phyloP scores from a whole-genome alignment of 2,888 invertebrate species.

The Hoplodrina blanda region DNA sequence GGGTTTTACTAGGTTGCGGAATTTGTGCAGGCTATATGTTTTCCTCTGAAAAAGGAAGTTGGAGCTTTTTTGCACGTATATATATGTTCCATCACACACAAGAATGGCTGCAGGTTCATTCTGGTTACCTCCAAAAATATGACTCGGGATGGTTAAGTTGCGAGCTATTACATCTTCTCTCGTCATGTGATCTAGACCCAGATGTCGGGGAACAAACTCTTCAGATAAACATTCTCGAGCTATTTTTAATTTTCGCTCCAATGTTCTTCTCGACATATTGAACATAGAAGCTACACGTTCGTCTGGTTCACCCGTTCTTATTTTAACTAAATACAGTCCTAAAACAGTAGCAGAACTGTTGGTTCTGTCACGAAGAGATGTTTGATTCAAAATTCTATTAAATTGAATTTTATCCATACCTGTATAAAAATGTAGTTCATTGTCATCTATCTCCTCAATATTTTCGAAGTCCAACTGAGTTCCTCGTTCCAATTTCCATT shows the following conservation, averaged over 20 bases:
- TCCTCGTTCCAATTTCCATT: not conserved
- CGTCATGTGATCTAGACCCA: not conserved
- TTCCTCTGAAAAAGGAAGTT: conserved; percentile 47
- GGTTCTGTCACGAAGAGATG: conserved; percentile 12
- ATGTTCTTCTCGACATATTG: conserved; percentile 24
- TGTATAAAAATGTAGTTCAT: conserved; percentile 2
- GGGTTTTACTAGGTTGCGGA: conserved; percentile 24
- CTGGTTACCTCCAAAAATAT: conserved; percentile 2
- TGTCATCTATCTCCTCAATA: conserved; percentile 1
- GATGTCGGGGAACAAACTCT: conserved; percentile 19
- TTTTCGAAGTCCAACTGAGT: not conserved
- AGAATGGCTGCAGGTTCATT: not conserved
- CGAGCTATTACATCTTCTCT: not conserved
- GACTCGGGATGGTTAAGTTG: not conserved
- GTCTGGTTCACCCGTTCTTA: conserved; percentile 1
- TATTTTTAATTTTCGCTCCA: conserved; percentile 23
- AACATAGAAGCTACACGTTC: conserved; percentile 16
- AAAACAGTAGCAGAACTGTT: conserved; percentile 10
- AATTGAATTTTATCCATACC: conserved; percentile 8
- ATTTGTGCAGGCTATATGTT: conserved; percentile 41
- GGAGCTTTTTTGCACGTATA: conserved; percentile 34
- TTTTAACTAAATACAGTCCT: conserved; percentile 5
- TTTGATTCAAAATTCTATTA: conserved; percentile 10
- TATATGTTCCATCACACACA: conserved; percentile 4
- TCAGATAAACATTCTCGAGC: conserved; percentile 22